phyloP scores from a whole-genome alignment of 2,888 invertebrate genomes.

The Labia minor region DNA sequence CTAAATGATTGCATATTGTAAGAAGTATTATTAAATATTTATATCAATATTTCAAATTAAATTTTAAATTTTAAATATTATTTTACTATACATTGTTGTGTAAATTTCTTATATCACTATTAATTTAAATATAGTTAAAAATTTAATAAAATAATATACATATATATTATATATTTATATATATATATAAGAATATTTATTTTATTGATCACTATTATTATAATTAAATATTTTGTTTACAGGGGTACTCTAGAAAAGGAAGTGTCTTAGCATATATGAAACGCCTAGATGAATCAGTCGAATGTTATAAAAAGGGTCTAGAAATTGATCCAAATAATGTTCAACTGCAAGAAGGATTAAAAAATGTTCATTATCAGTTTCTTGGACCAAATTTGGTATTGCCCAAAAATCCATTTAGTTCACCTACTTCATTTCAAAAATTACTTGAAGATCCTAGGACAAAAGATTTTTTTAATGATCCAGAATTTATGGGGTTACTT shows the following conservation, averaged over 20 bases:
- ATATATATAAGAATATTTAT: not conserved
- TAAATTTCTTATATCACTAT: too few species aligned
- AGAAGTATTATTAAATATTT: too few species aligned
- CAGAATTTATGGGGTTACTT: conserved; percentile 55
- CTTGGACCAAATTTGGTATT: conserved; percentile 17
- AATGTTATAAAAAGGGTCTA: conserved; percentile 63
- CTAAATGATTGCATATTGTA: too few species aligned
- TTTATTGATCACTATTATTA: not conserved
- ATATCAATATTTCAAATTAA: too few species aligned
- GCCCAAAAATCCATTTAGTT: conserved; percentile 41
- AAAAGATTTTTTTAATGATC: conserved; percentile 58
- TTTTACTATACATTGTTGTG: too few species aligned
- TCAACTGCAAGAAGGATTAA: conserved; percentile 55
- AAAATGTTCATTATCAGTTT: conserved; percentile 45
- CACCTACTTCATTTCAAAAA: conserved; percentile 48
- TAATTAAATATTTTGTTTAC: too few species aligned
- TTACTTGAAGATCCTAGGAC: conserved; percentile 58
- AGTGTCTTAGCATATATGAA: conserved; percentile 70
- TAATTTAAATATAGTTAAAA: too few species aligned
- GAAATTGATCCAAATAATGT: conserved; percentile 60
- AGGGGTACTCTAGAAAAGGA: conserved; percentile 75
- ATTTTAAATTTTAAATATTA: too few species aligned
- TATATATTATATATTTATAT: not conserved
- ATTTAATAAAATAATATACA: too few species aligned
- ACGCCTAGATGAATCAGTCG: conserved; percentile 60